Conservation (phyloP, 2,113 vertebrate genomes). For the Solea senegalensis region DNA sequence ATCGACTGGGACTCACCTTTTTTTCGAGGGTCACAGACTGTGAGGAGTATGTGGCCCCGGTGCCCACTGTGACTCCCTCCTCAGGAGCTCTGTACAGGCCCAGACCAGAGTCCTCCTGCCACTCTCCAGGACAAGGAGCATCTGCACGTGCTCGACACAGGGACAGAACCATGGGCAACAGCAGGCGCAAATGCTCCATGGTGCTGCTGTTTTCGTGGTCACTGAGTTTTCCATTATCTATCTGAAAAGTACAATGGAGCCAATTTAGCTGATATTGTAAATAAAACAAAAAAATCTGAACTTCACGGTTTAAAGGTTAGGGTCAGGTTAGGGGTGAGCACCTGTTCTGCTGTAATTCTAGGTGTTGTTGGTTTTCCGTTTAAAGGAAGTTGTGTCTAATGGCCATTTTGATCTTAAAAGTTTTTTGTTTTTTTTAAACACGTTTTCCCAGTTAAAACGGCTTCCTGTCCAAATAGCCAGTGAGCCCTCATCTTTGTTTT, state of each 20-base stretch:
- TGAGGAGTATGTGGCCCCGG: slow-evolving; percentile 42
- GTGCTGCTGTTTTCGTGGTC: slow-evolving; percentile 86
- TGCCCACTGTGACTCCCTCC: slow-evolving; percentile 47
- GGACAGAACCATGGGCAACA: slow-evolving; percentile 81
- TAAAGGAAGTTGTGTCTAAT: background rate
- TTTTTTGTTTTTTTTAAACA: too few species aligned
- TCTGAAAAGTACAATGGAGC: slow-evolving; percentile 67
- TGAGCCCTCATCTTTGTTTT: too few species aligned
- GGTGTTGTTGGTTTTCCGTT: background rate
- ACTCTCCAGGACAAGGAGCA: slow-evolving; percentile 47
- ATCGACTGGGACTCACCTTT: slow-evolving; percentile 51
- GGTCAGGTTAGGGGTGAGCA: background rate
- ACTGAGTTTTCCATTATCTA: slow-evolving; percentile 82
- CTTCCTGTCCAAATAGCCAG: too few species aligned
- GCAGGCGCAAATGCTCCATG: slow-evolving; percentile 87
- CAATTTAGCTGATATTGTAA: background rate
- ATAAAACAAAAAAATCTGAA: background rate
- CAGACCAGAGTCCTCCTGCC: slow-evolving; percentile 77
- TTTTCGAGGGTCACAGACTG: slow-evolving; percentile 79
- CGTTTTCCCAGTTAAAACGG: too few species aligned
- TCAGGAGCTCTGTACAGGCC: slow-evolving; percentile 78
- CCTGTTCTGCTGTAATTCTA: background rate
- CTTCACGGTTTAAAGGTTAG: background rate
- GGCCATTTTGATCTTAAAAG: too few species aligned
- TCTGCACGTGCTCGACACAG: slow-evolving; percentile 36